Conservation (phyloP, 2,888 invertebrate genomes). For the Steromphala cineraria region DNA sequence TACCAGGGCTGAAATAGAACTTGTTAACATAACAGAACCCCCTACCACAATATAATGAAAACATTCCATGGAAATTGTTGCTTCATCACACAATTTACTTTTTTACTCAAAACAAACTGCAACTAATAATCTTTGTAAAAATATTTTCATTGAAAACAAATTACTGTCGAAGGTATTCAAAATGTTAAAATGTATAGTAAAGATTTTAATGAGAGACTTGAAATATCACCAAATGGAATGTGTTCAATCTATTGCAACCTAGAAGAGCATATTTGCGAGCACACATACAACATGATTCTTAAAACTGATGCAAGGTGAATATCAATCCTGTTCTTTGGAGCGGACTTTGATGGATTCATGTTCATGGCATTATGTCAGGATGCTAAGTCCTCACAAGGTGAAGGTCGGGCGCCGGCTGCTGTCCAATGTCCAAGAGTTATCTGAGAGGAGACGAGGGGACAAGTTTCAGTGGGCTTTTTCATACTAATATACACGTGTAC, state of each 20-base stretch:
- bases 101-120: no score
- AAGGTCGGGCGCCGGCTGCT: slow-evolving; percentile 18
- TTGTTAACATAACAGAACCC: not conserved
- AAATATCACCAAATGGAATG: not conserved
- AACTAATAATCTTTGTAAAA: no score
- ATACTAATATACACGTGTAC: not conserved
- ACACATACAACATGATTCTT: slow-evolving; percentile 10
- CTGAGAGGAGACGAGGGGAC: slow-evolving; percentile 47
- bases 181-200: no score
- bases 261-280: not conserved
- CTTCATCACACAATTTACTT: no score
- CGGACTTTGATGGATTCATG: not conserved
- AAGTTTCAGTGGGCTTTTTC: slow-evolving; percentile 33
- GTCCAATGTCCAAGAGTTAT: slow-evolving; percentile 34
- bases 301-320: not conserved
- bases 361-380: slow-evolving; percentile 3
- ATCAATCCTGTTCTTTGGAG: slow-evolving; percentile 2
- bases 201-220: no score
- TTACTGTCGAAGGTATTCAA: no score
- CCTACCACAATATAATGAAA: not conserved
- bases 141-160: no score
- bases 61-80: not conserved
- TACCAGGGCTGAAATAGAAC: not conserved
- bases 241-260: not conserved
- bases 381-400: not conserved